Evolutionary conservation across 2,797 vertebrate species (phyloP), one percentile per base, ranked within the genome.

Genomic region (Orestias chungarensis): DNA sequence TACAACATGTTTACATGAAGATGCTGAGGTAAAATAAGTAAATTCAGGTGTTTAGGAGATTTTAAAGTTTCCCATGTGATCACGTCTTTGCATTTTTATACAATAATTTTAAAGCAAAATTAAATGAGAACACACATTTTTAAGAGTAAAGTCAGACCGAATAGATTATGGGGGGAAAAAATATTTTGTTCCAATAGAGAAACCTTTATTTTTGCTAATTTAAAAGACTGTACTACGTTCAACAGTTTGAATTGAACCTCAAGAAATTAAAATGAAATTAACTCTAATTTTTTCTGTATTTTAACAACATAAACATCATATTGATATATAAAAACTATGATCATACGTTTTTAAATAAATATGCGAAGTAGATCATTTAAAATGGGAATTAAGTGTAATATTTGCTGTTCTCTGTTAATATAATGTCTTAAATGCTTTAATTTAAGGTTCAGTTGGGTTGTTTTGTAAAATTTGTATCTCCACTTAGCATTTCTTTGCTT

Each of bases 21-120:
- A 62, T 25, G n/a, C 59, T 42, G 23, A 62, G 59, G 23, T 25
- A 6, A 40, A 52, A 52, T 52, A 52, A 52, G n/a, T 25, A 12
- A 0, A 3, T n/a, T 11, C 57, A 61, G 23, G 3, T 1, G 38
- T 12, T 0, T 38, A 12, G 9, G 6, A 61, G 23, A 50, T 50
- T 50, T 50, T n/a, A 50, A 25, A 50, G 20, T 11, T 9, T n/a
- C 46, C 46, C 46, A 23, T 47, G 18, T 23, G 47, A 10, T 80
- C 59, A 87, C 75, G 80, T 76, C 20, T 12, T n/a, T 38, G 33
- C 18, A 23, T 35, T 59, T 23, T 20, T 35, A 35, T 35, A 33
- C 20, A 40, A 25, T n/a, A n/a, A 23, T 62, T 14, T 40, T 62
- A 25, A 50, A 50, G 49, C 23, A 50, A 50, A 20, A 52, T 12